phyloP scores from a whole-genome alignment of 1,140 invertebrate genomes.

The Zaprionus gabonicus region DNA sequence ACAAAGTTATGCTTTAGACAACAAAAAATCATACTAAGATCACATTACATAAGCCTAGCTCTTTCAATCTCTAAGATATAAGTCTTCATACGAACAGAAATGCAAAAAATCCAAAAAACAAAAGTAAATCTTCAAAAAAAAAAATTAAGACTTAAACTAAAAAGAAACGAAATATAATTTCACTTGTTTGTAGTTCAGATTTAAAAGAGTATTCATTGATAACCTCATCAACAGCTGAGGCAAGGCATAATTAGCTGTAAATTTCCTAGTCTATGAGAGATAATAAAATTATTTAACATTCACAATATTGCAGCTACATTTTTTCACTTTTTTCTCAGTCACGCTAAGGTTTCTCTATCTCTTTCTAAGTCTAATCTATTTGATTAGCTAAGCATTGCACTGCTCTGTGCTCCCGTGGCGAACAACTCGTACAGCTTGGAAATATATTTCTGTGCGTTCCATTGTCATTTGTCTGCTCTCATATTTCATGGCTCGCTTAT shows the following conservation, averaged over 20 bases:
- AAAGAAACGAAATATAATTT: background rate
- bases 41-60: too few relatives aligned
- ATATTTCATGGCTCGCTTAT: slow-evolving; percentile 67
- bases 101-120: fast-evolving
- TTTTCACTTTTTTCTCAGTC: too few relatives aligned
- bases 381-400: slow-evolving; percentile 16
- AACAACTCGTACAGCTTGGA: slow-evolving; percentile 5
- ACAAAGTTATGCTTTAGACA: too few relatives aligned
- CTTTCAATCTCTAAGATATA: too few relatives aligned
- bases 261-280: slow-evolving; percentile 1
- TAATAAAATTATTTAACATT: slow-evolving; percentile 3
- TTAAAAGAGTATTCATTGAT: background rate
- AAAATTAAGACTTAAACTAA: background rate
- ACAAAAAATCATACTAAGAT: too few relatives aligned
- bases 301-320: background rate
- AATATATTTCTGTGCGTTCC: slow-evolving; percentile 18
- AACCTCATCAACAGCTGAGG: background rate
- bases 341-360: background rate
- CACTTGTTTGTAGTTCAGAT: background rate
- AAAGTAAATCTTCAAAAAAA: too few relatives aligned
- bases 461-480: slow-evolving; percentile 44
- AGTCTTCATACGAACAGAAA: too few relatives aligned
- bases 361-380: slow-evolving; percentile 8
- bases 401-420: background rate
- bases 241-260: background rate